A percentile compares a stretch with the other conserved stretches of the same genome.
Evolutionary conservation across 2,888 invertebrate species (phyloP).

Genomic region (Drosophila setosimentum): DNA sequence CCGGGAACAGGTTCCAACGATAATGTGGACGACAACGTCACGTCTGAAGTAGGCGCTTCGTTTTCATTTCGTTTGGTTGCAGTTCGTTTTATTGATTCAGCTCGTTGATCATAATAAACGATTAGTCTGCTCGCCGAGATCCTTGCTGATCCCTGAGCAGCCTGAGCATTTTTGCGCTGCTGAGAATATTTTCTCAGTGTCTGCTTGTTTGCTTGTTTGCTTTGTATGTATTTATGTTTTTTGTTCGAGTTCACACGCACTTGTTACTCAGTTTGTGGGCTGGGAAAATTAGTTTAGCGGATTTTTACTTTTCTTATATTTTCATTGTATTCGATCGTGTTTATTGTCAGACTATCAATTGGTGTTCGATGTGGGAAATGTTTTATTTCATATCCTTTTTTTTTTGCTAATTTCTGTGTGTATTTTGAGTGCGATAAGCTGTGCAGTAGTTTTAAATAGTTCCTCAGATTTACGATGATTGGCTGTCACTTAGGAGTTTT

Average conservation of each 20-base stretch:
- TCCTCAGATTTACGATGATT: slow-evolving; percentile 20
- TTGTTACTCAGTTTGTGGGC: slow-evolving; percentile 62
- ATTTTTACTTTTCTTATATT: slow-evolving; percentile 27
- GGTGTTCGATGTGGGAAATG: slow-evolving; percentile 30
- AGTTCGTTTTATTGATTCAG: slow-evolving; percentile 73
- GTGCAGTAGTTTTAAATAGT: neutral
- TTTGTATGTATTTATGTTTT: slow-evolving; percentile 26
- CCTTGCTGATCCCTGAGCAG: slow-evolving; percentile 55
- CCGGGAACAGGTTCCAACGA: slow-evolving; percentile 58
- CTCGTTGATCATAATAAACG: slow-evolving; percentile 80
- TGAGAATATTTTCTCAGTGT: slow-evolving; percentile 46
- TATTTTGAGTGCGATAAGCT: slow-evolving; percentile 27
- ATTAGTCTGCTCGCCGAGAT: slow-evolving; percentile 61
- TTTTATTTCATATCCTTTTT: neutral
- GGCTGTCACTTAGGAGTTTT: slow-evolving; percentile 5
- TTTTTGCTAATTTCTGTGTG: neutral
- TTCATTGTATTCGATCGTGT: slow-evolving; percentile 26
- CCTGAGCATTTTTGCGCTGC: slow-evolving; percentile 56
- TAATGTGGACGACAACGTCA: slow-evolving; percentile 48
- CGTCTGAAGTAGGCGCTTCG: slow-evolving; percentile 75
- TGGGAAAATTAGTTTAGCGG: slow-evolving; percentile 73
- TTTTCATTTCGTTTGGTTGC: slow-evolving; percentile 51
- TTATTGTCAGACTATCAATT: slow-evolving; percentile 30
- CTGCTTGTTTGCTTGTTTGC: slow-evolving; percentile 32
- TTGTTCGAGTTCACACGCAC: slow-evolving; percentile 62